Conservation (phyloP, 2,888 invertebrate genomes). For the Lithophane semibrunnea region DNA sequence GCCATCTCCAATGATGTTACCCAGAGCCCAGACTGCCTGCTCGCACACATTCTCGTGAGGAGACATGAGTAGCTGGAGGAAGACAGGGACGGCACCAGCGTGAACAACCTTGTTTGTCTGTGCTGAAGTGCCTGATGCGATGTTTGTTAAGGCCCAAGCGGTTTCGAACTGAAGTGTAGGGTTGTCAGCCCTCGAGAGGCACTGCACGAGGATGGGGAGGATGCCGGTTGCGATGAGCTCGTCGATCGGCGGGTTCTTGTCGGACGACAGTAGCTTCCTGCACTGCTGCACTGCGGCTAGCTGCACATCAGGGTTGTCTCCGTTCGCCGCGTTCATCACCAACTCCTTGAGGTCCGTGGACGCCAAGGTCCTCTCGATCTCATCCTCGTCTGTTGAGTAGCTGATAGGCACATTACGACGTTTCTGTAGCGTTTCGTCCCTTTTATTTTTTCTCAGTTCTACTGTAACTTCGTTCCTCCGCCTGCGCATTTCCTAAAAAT, state of each 20-base stretch:
- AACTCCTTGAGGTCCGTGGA: conserved; percentile 95
- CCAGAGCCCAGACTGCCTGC: conserved; percentile 99
- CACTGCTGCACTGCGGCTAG: conserved; percentile 98
- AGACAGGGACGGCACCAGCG: conserved; percentile 98
- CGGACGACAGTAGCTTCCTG: conserved; percentile 98
- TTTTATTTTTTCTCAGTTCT: conserved; percentile 99
- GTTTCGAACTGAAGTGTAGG: conserved; percentile 98
- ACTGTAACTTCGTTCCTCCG: conserved; percentile 99
- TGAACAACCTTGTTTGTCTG: conserved; percentile 97
- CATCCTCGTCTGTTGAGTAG: conserved; percentile 96
- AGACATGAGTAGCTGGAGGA: conserved; percentile 97
- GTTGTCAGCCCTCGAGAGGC: conserved; percentile 96
- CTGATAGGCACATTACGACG: conserved; percentile 97
- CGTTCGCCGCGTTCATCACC: conserved; percentile 96
- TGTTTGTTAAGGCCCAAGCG: conserved; percentile 99
- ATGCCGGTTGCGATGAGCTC: conserved; percentile 98
- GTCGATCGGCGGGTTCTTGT: conserved; percentile 99
- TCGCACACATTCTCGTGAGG: conserved; percentile 99
- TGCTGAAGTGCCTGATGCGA: conserved; percentile 97
- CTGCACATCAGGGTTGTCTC: conserved; percentile 95
- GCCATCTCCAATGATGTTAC: conserved; percentile 96
- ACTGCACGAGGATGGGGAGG: conserved; percentile 97
- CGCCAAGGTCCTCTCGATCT: conserved; percentile 92
- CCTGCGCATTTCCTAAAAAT: conserved; percentile 97
- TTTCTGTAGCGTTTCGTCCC: conserved; percentile 99